A percentile compares a stretch with the other conserved stretches of the same genome.
These are phyloP conservation scores for Aegypius monachus DNA, from an alignment of 2,113 vertebrate species.

Conservation along the genomic window DNA sequence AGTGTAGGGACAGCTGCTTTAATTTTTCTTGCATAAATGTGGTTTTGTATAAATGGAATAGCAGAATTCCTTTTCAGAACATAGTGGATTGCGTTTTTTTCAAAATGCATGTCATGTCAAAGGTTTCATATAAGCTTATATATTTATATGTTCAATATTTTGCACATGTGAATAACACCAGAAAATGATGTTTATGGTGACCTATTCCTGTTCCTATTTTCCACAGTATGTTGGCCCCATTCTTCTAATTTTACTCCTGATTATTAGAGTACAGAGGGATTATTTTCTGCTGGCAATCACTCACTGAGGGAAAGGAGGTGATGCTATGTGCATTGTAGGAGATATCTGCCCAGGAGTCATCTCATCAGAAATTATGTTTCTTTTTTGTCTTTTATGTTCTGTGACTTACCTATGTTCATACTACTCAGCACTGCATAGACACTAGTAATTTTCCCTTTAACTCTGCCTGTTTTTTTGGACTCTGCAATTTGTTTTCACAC, in stretches of 20 bases:
- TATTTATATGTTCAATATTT: background rate
- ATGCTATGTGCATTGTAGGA: background rate
- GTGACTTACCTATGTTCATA: background rate
- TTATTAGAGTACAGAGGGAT: background rate
- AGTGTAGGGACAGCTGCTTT: background rate
- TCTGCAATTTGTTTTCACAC: background rate
- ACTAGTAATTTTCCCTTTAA: constrained; percentile 6
- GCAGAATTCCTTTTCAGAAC: background rate
- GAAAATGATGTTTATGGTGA: background rate
- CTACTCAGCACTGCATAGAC: background rate
- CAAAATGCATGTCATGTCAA: background rate
- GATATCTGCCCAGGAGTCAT: background rate
- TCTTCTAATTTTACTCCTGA: background rate
- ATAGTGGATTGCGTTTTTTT: background rate
- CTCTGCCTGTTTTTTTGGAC: background rate
- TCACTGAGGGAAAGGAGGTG: background rate
- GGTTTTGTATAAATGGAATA: background rate
- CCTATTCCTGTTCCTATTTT: background rate
- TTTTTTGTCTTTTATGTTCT: background rate
- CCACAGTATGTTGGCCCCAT: background rate
- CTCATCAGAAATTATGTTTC: background rate
- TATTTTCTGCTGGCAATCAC: background rate
- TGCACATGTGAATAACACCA: background rate
- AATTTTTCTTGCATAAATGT: background rate
- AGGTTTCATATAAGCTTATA: background rate